Base-by-base conservation (phyloP, 2,888 invertebrate species). In the Margaritifera margaritifera region DNA sequence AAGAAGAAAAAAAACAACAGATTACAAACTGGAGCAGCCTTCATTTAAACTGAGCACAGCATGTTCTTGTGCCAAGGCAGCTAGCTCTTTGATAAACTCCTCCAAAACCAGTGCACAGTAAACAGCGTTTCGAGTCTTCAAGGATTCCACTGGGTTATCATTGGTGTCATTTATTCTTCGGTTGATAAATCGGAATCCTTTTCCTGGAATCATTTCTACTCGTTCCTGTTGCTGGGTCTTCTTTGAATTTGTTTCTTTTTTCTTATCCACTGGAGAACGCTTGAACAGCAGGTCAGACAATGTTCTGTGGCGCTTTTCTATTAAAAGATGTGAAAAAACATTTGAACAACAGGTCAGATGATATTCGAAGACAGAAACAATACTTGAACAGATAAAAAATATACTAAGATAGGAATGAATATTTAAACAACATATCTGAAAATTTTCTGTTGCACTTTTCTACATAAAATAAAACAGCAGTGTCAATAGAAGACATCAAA, bases 71-170 rank as follows among this genome's bases (percentile, higher is more conserved):
- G 96, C 94, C 68, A 99, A 92, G 20, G 98, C 96, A 0, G 98
- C 95, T 71, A 99, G 91, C 91, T 98, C 98, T 89, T 97, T 97
- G 0, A 97, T 92, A 95, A 99, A 97, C 89, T 99, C 98, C 86
- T 97, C 96, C 72, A 98, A 91, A 60, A 99, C 91, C 8, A 99
- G 94, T 2, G 97, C 96, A 85, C 95, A 94, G 74, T 95, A 91
- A 1, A 95, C 94, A 67, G 90, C 89, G 72, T 91, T 90, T 75
- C 90, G 89, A 1, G 87, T 88, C 78, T 89, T 88, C 11, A 87
- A 64, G 15, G 87, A 80, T 66, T 88, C 87, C 77, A 76, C 67
- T 31, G 72, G 79, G 31, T 76, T 75, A n/a, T 78, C 75, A 25
- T 60, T 70, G 51, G 69, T 75, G 6, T 75, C 72, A 51, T 74